A percentile compares a stretch with the other conserved stretches of the same genome.
phyloP scores from a whole-genome alignment of 2,888 invertebrate species.

The Euzophera pinguis region DNA sequence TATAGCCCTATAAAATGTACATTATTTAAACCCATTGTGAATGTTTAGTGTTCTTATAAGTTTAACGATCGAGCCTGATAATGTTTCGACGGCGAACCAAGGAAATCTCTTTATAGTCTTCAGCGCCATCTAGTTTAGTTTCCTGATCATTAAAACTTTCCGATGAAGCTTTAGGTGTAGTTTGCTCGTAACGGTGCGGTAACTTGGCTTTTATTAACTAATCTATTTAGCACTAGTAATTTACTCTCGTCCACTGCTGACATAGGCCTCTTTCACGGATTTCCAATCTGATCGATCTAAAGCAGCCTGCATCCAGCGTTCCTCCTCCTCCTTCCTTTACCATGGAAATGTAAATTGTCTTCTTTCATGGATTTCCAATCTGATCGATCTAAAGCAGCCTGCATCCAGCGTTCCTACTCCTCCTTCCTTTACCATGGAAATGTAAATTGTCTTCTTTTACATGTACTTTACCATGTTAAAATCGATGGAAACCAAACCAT shows the following conservation, averaged over 20 bases:
- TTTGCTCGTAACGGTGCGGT: not conserved
- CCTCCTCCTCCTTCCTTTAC: too few relatives aligned
- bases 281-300: too few relatives aligned
- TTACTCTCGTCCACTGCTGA: not conserved
- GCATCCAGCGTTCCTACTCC: too few relatives aligned
- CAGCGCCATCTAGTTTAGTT: constrained; percentile 2
- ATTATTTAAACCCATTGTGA: not conserved
- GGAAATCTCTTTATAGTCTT: constrained; percentile 10
- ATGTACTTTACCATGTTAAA: too few relatives aligned
- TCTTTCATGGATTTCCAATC: too few relatives aligned
- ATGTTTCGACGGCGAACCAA: constrained; percentile 10
- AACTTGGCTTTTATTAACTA: not conserved
- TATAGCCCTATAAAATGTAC: not conserved
- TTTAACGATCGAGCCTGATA: not conserved
- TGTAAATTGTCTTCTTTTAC: too few relatives aligned
- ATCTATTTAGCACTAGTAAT: not conserved
- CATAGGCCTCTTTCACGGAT: too few relatives aligned
- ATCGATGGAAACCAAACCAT: too few relatives aligned
- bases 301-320: too few relatives aligned
- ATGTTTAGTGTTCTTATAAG: not conserved
- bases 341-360: too few relatives aligned
- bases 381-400: too few relatives aligned
- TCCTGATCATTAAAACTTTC: constrained; percentile 17
- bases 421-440: too few relatives aligned
- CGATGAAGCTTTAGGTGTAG: not conserved